phyloP scores from a whole-genome alignment of 2,888 invertebrate genomes.

The Pachycephus smyrnensis region DNA sequence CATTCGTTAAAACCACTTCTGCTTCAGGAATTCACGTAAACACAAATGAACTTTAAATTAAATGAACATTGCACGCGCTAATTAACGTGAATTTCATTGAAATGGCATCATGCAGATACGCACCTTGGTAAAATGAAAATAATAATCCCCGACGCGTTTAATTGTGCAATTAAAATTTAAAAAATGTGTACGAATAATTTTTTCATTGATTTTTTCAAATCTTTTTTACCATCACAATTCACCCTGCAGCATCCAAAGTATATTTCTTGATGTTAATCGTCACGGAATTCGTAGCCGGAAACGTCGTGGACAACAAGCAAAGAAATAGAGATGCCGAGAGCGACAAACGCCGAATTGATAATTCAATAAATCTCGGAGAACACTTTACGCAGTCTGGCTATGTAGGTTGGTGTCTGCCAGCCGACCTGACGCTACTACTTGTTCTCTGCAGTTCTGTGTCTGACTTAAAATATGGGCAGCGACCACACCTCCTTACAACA shows the following conservation, averaged over 20 bases:
- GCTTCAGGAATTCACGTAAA: background rate
- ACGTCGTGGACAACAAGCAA: background rate
- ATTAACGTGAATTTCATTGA: background rate
- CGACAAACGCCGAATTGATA: slow-evolving; percentile 12
- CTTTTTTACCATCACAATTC: background rate
- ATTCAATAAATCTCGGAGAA: slow-evolving; percentile 27
- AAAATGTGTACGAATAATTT: background rate
- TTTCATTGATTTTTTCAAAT: background rate
- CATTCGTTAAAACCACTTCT: background rate
- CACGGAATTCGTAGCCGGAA: background rate
- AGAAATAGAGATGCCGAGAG: background rate
- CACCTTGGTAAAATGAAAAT: background rate
- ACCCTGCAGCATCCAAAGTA: background rate
- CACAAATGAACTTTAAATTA: background rate
- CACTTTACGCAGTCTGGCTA: slow-evolving; percentile 5
- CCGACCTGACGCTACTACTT: slow-evolving; percentile 43
- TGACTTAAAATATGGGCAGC: slow-evolving; percentile 62
- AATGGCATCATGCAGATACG: background rate
- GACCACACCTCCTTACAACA: slow-evolving; percentile 59
- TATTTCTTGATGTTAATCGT: background rate
- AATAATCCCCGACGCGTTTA: background rate
- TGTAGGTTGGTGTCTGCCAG: background rate
- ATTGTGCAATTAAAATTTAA: background rate
- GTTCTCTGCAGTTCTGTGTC: slow-evolving; percentile 54
- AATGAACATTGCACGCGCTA: background rate